Conservation (phyloP, 2,888 invertebrate genomes). For the Mayetiola destructor region DNA sequence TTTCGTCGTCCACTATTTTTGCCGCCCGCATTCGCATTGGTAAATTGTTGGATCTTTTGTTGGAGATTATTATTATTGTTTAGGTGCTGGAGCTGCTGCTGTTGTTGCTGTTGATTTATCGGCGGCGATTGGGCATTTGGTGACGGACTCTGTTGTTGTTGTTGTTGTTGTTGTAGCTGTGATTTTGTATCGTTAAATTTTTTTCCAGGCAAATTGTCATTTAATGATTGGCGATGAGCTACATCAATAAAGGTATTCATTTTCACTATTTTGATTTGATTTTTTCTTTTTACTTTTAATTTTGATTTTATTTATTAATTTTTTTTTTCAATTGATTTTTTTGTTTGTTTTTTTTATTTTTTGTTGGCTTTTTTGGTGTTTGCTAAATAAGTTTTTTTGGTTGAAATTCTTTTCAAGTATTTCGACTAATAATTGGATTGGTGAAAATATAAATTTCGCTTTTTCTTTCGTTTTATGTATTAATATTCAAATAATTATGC, state of each 20-base stretch:
- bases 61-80: neutral
- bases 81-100: neutral
- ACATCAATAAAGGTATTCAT: conserved; percentile 11
- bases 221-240: neutral
- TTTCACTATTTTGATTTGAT: neutral
- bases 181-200: neutral
- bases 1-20: neutral
- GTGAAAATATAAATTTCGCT: too few relatives aligned
- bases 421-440: too few relatives aligned
- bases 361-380: too few relatives aligned
- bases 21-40: neutral
- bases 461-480: too few relatives aligned
- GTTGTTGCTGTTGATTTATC: neutral
- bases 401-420: too few relatives aligned
- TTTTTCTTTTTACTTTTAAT: too few relatives aligned
- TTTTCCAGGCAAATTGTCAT: too few relatives aligned
- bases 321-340: neutral
- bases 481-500: too few relatives aligned
- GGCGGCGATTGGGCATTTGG: neutral
- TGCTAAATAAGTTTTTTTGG: too few relatives aligned
- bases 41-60: neutral
- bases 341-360: neutral
- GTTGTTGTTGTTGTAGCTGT: neutral
- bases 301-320: neutral
- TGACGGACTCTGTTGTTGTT: neutral